phyloP scores from a whole-genome alignment of 2,113 vertebrate species.

The Callocephalon fimbriatum region DNA sequence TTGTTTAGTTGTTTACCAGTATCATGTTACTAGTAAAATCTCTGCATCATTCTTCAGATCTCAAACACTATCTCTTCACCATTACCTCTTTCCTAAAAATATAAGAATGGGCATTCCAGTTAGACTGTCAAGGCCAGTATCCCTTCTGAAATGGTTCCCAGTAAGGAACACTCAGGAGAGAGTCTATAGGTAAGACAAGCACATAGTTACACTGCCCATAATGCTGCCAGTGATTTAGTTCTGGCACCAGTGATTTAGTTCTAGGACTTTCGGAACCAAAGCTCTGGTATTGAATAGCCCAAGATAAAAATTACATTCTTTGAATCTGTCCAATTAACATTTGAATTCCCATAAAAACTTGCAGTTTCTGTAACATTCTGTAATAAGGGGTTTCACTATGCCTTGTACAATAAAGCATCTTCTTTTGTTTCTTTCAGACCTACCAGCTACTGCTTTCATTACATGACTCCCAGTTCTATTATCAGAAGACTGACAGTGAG shows the following conservation, averaged over 20 bases:
- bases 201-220: neutral
- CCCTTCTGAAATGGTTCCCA: neutral
- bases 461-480: neutral
- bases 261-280: neutral
- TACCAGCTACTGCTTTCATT: neutral
- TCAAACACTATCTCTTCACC: neutral
- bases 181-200: accelerated
- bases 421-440: neutral
- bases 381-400: neutral
- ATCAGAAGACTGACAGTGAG: neutral
- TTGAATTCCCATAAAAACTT: neutral
- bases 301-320: neutral
- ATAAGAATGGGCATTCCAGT: neutral
- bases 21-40: neutral
- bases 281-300: neutral
- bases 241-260: neutral
- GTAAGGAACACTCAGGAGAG: neutral
- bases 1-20: neutral
- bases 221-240: neutral
- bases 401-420: neutral
- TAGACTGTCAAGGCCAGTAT: neutral
- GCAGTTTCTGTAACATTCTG: neutral
- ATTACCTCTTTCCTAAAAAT: neutral
- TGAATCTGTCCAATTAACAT: neutral
- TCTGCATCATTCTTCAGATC: neutral